Conservation (phyloP, 1,140 invertebrate species). For the Condylostylus longicornis region DNA sequence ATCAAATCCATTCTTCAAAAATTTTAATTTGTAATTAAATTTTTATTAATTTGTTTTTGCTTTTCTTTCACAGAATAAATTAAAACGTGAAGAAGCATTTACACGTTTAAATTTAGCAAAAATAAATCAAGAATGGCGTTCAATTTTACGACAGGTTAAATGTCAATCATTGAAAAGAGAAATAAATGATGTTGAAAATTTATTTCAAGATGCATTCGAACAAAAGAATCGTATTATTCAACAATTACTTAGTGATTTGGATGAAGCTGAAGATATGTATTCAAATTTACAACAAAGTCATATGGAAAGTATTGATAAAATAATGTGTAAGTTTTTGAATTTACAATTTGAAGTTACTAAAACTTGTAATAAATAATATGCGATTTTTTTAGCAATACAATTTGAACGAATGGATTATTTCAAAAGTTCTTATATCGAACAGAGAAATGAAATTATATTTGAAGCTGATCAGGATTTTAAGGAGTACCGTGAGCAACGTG, state of each 20-base stretch:
- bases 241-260: conserved; percentile 44
- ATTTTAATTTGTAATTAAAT: too few species aligned
- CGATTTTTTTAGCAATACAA: conserved; percentile 29
- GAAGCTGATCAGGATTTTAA: conserved; percentile 34
- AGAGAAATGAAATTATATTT: conserved; percentile 36
- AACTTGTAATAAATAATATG: background rate
- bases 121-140: conserved; percentile 69
- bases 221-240: conserved; percentile 49
- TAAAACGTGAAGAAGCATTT: conserved; percentile 62
- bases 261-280: conserved; percentile 54
- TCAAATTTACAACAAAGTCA: conserved; percentile 41
- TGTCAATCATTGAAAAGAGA: conserved; percentile 52
- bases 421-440: conserved; percentile 36
- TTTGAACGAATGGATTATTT: conserved; percentile 37
- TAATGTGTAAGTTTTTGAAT: conserved; percentile 46
- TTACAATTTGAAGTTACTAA: too few species aligned
- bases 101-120: conserved; percentile 62
- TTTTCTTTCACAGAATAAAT: conserved; percentile 53
- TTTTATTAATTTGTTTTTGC: too few species aligned
- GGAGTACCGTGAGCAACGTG: conserved; percentile 27
- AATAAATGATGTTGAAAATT: conserved; percentile 37
- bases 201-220: conserved; percentile 33
- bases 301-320: conserved; percentile 46
- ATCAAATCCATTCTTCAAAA: too few species aligned
- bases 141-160: conserved; percentile 55